Evolutionary conservation across 1,140 invertebrate species (phyloP).

Genomic region (Ceratitis capitata): DNA sequence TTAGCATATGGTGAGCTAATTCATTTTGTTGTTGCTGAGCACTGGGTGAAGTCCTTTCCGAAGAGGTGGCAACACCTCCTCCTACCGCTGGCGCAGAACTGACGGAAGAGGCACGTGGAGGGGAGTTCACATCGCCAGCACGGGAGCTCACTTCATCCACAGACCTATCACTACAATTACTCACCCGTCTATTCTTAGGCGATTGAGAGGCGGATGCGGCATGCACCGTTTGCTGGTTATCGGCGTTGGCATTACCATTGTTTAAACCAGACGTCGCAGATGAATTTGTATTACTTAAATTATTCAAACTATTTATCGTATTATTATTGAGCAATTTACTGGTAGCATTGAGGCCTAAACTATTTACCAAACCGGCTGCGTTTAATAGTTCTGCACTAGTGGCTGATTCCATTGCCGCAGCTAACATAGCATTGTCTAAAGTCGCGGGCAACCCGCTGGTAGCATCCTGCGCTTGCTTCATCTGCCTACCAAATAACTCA

Average conservation of each 20-base stretch:
- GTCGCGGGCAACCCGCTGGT: conserved; percentile 67
- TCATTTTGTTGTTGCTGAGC: conserved; percentile 68
- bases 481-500: conserved; percentile 81
- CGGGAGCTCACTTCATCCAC: conserved; percentile 48
- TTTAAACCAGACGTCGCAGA: conserved; percentile 50
- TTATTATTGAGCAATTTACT: conserved; percentile 52
- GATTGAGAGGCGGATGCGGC: conserved; percentile 25
- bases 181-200: conserved; percentile 47
- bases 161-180: conserved; percentile 62
- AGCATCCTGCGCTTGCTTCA: conserved; percentile 76
- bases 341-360: conserved; percentile 48
- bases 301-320: conserved; percentile 52
- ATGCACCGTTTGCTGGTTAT: conserved; percentile 40
- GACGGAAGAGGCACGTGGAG: conserved; percentile 55
- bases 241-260: conserved; percentile 48
- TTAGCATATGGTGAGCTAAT: conserved; percentile 82
- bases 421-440: conserved; percentile 63
- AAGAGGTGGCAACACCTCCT: conserved; percentile 51
- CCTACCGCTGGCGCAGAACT: neutral
- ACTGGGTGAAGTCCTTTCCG: conserved; percentile 41
- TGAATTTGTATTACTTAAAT: conserved; percentile 51
- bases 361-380: conserved; percentile 52
- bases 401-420: conserved; percentile 63
- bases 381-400: conserved; percentile 60
- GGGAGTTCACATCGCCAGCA: conserved; percentile 48